A percentile compares a stretch with the other conserved stretches of the same genome.
These are phyloP conservation scores for Thymelicus acteon DNA, from an alignment of 2,888 invertebrate species.

Conservation along the genomic window DNA sequence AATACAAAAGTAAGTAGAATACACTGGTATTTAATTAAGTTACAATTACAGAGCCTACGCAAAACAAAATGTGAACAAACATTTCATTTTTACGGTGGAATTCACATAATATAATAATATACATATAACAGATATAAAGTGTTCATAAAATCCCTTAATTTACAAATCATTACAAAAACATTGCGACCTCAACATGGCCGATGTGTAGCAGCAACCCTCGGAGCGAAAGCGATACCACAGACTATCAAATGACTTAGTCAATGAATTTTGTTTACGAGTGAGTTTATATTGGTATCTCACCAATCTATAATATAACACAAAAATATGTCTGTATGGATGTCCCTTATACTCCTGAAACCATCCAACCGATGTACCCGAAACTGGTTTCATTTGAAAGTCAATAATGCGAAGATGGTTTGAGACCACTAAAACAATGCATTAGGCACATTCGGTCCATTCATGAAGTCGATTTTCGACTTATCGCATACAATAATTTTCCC, in stretches of 20 bases:
- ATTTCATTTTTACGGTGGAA: slow-evolving; percentile 34
- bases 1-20: slow-evolving; percentile 15
- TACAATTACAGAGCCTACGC: slow-evolving; percentile 8
- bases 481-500: no score
- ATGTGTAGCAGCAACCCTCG: slow-evolving; percentile 19
- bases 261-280: not conserved
- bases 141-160: slow-evolving; percentile 36
- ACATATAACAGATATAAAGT: slow-evolving; percentile 35
- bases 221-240: slow-evolving; percentile 22
- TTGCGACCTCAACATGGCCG: slow-evolving; percentile 5
- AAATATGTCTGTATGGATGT: no score
- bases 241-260: not conserved
- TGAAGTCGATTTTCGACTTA: no score
- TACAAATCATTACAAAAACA: slow-evolving; percentile 22
- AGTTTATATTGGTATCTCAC: no score
- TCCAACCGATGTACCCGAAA: no score
- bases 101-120: slow-evolving; percentile 34
- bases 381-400: no score
- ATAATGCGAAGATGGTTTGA: no score
- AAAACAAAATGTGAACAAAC: slow-evolving; percentile 37
- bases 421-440: no score
- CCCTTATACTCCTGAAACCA: no score
- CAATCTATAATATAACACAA: no score
- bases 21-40: slow-evolving; percentile 23
- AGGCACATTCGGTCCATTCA: no score